Percentiles rank a stretch among this genome's conserved stretches.
These are phyloP conservation scores for Medauroidea extradentata DNA, from an alignment of 1,140 invertebrate genomes.

Conservation along the genomic window DNA sequence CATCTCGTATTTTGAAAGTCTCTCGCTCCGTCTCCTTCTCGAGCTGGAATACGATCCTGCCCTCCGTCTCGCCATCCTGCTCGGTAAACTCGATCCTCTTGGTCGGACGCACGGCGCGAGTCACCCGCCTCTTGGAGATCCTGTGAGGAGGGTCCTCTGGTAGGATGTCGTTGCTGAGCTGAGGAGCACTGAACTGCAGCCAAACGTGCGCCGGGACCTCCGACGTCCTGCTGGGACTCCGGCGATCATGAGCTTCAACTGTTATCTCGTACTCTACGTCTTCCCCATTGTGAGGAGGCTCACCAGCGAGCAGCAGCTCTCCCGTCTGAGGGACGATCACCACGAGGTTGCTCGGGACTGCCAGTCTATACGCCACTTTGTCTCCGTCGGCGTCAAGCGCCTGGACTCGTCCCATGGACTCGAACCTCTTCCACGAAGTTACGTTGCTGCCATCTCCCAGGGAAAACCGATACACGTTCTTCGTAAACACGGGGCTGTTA, in stretches of 20 bases:
- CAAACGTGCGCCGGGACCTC: constrained; percentile 66
- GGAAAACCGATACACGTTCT: constrained; percentile 72
- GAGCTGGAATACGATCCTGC: constrained; percentile 81
- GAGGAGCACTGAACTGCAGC: constrained; percentile 64
- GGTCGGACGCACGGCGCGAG: constrained; percentile 81
- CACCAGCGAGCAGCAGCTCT: constrained; percentile 73
- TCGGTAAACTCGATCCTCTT: constrained; percentile 90
- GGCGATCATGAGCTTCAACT: constrained; percentile 77
- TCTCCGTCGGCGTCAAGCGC: constrained; percentile 85
- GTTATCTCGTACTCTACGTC: constrained; percentile 60
- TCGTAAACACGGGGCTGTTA: constrained; percentile 77
- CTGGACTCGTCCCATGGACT: constrained; percentile 71
- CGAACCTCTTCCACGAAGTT: constrained; percentile 66
- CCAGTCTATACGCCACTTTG: constrained; percentile 74
- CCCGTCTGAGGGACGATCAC: constrained; percentile 90
- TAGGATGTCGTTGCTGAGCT: constrained; percentile 48
- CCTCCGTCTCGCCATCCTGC: constrained; percentile 82
- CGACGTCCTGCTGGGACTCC: constrained; percentile 63
- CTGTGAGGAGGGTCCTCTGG: constrained; percentile 47
- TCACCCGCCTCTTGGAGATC: constrained; percentile 73
- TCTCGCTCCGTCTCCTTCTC: constrained; percentile 90
- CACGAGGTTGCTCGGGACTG: constrained; percentile 69
- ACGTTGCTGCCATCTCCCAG: constrained; percentile 47
- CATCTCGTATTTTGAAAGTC: constrained; percentile 88
- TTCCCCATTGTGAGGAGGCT: constrained; percentile 54